phyloP scores from a whole-genome alignment of 2,797 vertebrate genomes.

The Ciconia nigra region DNA sequence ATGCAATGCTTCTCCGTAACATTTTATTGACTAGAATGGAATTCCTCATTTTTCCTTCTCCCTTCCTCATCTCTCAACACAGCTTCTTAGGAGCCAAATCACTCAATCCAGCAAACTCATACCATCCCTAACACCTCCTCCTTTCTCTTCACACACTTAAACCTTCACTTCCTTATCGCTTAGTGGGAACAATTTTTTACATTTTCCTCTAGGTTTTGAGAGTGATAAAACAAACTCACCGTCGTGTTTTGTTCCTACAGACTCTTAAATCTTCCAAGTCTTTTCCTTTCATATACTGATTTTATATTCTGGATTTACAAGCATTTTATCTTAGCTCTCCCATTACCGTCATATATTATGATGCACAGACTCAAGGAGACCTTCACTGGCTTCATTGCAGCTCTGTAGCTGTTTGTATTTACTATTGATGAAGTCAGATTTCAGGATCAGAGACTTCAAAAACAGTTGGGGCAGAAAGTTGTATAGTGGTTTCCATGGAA shows the following conservation, averaged over 20 bases:
- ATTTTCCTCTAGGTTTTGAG: background rate
- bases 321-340: background rate
- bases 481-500: background rate
- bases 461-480: background rate
- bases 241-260: background rate
- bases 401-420: background rate
- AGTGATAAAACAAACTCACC: background rate
- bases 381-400: background rate
- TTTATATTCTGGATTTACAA: background rate
- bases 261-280: background rate
- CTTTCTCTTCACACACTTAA: background rate
- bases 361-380: background rate
- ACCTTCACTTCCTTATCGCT: background rate
- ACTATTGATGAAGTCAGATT: background rate
- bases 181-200: background rate
- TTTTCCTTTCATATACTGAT: background rate
- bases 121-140: background rate
- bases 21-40: background rate
- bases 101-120: background rate
- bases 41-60: background rate
- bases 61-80: background rate
- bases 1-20: background rate
- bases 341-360: fast-evolving
- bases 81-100: background rate
- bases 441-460: background rate